Conservation (phyloP, 2,888 invertebrate genomes). For the Serripes groenlandicus region DNA sequence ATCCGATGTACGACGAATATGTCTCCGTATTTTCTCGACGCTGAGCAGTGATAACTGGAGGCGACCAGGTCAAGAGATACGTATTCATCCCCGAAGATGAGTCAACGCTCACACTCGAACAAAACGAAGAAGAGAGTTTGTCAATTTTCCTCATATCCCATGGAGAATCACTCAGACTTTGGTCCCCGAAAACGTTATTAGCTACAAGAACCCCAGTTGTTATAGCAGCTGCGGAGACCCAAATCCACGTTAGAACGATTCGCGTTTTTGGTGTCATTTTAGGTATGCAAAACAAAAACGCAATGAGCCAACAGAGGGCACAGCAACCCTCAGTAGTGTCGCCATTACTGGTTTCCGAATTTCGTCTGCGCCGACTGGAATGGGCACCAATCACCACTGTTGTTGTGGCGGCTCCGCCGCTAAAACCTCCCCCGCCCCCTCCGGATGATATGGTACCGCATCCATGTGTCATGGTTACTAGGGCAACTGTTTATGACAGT, state of each 20-base stretch:
- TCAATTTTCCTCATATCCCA: conserved; percentile 33
- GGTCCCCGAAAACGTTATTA: not conserved
- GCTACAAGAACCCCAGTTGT: conserved; percentile 13
- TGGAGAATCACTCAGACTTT: conserved; percentile 12
- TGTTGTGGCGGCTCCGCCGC: conserved; percentile 9
- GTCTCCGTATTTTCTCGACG: not conserved
- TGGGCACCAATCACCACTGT: not conserved
- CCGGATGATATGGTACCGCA: conserved; percentile 21
- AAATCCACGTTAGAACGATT: conserved; percentile 37
- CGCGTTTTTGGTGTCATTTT: conserved; percentile 31
- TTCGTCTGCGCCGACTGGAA: not conserved
- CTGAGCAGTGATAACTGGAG: not conserved
- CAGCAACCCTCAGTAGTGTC: not conserved
- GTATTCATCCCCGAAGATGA: conserved; percentile 16
- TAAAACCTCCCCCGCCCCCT: conserved; percentile 24
- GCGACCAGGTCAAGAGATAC: conserved; percentile 12
- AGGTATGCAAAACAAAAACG: conserved; percentile 25
- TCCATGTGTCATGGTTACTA: conserved; percentile 25
- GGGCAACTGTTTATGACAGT: too few relatives aligned
- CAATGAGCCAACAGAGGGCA: conserved; percentile 21
- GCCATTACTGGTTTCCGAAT: not conserved
- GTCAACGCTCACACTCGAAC: conserved; percentile 6
- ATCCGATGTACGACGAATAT: not conserved
- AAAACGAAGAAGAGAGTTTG: conserved; percentile 15
- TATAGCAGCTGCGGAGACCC: conserved; percentile 4